Percentiles rank a stretch among this genome's conserved stretches.
phyloP scores from a whole-genome alignment of 1,140 invertebrate genomes.

The Tetraneura akinire region DNA sequence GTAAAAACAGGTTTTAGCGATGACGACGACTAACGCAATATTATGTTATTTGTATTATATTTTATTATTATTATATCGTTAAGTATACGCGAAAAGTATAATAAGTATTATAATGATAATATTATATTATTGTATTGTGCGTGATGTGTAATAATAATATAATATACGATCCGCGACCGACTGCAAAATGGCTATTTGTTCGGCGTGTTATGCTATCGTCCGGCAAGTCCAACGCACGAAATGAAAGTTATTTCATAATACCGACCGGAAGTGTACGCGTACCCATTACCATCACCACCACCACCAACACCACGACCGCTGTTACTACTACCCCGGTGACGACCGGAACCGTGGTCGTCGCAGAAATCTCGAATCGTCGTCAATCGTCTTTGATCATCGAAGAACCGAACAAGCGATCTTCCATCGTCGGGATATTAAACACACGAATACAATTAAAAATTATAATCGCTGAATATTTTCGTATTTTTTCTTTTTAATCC shows the following conservation, averaged over 20 bases:
- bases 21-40: too few species aligned
- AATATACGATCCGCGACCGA: background rate
- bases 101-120: too few species aligned
- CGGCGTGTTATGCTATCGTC: background rate
- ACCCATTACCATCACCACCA: background rate
- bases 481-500: too few species aligned
- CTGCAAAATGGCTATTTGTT: background rate
- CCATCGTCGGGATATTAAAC: too few species aligned
- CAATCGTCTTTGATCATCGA: background rate
- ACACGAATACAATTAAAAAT: too few species aligned
- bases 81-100: too few species aligned
- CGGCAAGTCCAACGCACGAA: background rate
- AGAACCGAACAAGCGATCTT: background rate
- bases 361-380: background rate
- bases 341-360: background rate
- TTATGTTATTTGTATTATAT: too few species aligned
- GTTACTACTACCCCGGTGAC: background rate
- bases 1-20: too few species aligned
- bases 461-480: too few species aligned
- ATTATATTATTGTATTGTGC: too few species aligned
- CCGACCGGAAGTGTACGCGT: background rate
- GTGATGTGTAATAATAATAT: too few species aligned
- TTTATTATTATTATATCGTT: too few species aligned
- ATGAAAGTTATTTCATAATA: constrained; percentile 17
- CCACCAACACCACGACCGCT: background rate